A percentile compares a stretch with the other conserved stretches of the same genome.
Conservation (phyloP, 2,888 invertebrate species). For the Eupithecia subumbrata region DNA sequence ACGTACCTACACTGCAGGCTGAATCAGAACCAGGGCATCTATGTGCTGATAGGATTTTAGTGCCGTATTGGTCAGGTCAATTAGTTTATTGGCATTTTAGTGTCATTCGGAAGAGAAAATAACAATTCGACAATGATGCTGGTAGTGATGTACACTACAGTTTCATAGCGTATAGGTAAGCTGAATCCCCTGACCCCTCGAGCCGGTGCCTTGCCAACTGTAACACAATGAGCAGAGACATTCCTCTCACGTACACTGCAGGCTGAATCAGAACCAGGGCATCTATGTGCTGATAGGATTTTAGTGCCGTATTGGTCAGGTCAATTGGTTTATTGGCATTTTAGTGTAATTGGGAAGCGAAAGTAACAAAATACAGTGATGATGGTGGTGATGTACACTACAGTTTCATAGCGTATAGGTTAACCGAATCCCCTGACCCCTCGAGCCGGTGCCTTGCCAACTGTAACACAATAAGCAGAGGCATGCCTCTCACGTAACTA, state of each 20-base stretch:
- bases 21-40: constrained; percentile 40
- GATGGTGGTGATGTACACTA: too few relatives aligned
- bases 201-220: too few relatives aligned
- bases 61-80: constrained; percentile 6
- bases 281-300: constrained; percentile 24
- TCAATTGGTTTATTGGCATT: constrained; percentile 3
- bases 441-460: constrained; percentile 10
- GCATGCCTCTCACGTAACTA: constrained; percentile 46
- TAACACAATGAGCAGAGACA: constrained; percentile 3
- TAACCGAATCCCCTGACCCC: constrained; percentile 1
- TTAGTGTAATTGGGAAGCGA: too few relatives aligned
- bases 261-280: constrained; percentile 41
- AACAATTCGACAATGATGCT: too few relatives aligned
- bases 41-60: constrained; percentile 22
- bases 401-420: not conserved
- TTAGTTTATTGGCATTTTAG: not conserved
- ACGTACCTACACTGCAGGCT: constrained; percentile 41
- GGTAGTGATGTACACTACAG: not conserved
- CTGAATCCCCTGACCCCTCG: not conserved
- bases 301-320: constrained; percentile 1
- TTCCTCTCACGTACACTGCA: constrained; percentile 42
- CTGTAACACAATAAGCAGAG: constrained; percentile 43
- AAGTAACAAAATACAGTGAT: too few relatives aligned
- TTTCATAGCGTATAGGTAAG: not conserved
- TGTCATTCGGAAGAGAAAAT: too few relatives aligned